Percentiles rank a stretch among this genome's conserved stretches.
Conservation (phyloP, 2,888 invertebrate species). For the Drosophila picticornis region DNA sequence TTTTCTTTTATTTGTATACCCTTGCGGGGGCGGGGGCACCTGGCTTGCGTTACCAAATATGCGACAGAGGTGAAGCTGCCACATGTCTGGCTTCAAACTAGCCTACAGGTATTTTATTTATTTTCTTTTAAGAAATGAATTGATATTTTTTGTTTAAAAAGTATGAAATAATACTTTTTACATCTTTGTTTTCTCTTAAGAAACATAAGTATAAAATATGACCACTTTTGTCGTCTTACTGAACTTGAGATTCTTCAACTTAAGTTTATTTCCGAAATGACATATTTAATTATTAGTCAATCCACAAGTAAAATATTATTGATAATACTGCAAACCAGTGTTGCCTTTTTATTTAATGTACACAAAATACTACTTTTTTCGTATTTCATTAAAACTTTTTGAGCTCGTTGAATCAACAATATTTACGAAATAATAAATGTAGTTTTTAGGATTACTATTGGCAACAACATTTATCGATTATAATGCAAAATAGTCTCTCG, state of each 20-base stretch:
- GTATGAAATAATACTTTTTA: not conserved
- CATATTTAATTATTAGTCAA: not conserved
- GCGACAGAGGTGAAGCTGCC: not conserved
- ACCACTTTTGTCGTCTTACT: not conserved
- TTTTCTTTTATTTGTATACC: slow-evolving; percentile 15
- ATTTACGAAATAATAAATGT: not conserved
- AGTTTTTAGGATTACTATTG: not conserved
- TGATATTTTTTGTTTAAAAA: not conserved
- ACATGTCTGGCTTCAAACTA: not conserved
- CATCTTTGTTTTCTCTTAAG: not conserved
- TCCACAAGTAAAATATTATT: not conserved
- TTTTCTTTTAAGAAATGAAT: not conserved
- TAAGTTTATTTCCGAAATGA: not conserved
- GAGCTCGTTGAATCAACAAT: not conserved
- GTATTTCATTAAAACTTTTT: not conserved
- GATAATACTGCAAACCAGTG: not conserved
- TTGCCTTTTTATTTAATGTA: not conserved
- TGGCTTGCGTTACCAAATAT: not conserved
- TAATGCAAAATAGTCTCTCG: not conserved
- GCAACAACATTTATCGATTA: not conserved
- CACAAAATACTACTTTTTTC: not conserved
- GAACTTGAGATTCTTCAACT: not conserved
- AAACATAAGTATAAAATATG: not conserved
- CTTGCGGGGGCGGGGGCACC: not conserved
- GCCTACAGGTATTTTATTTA: not conserved